Conservation (phyloP, 2,888 invertebrate genomes). For the Apodemia zela region DNA sequence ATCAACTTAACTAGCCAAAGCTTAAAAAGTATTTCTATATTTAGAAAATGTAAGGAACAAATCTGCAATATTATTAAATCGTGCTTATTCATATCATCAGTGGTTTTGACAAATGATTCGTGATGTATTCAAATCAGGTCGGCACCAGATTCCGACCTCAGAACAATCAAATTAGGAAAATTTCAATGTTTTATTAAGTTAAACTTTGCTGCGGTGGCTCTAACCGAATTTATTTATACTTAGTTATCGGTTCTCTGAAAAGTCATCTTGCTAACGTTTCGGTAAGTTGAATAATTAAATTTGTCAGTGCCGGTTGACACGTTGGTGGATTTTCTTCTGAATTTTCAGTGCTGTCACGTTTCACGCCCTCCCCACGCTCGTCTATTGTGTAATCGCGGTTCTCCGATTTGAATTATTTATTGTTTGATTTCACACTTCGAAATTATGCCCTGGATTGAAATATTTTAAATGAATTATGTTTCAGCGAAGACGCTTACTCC, state of each 20-base stretch:
- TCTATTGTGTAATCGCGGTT: constrained; percentile 69
- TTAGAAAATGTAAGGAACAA: background rate
- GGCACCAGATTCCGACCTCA: constrained; percentile 60
- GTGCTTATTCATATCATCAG: constrained; percentile 8
- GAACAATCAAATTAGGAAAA: constrained; percentile 72
- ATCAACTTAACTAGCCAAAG: too few species aligned
- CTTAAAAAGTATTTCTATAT: too few species aligned
- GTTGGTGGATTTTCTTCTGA: constrained; percentile 71
- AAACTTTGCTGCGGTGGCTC: constrained; percentile 75
- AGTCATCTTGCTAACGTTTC: constrained; percentile 79
- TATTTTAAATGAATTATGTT: constrained; percentile 17
- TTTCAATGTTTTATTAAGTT: constrained; percentile 79
- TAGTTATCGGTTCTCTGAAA: constrained; percentile 75
- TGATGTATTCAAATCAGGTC: constrained; percentile 74
- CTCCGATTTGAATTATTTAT: constrained; percentile 77
- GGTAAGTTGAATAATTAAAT: constrained; percentile 79
- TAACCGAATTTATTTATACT: constrained; percentile 80
- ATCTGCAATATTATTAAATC: background rate
- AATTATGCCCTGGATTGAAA: constrained; percentile 31
- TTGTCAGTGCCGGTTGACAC: constrained; percentile 77
- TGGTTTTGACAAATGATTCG: constrained; percentile 49
- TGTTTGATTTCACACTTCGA: constrained; percentile 67
- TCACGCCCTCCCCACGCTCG: constrained; percentile 42
- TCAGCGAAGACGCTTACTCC: background rate
- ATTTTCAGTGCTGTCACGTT: constrained; percentile 71